Percentiles rank a stretch among this genome's conserved stretches.
phyloP scores from a whole-genome alignment of 2,113 vertebrate genomes.

The Varanus salvator region DNA sequence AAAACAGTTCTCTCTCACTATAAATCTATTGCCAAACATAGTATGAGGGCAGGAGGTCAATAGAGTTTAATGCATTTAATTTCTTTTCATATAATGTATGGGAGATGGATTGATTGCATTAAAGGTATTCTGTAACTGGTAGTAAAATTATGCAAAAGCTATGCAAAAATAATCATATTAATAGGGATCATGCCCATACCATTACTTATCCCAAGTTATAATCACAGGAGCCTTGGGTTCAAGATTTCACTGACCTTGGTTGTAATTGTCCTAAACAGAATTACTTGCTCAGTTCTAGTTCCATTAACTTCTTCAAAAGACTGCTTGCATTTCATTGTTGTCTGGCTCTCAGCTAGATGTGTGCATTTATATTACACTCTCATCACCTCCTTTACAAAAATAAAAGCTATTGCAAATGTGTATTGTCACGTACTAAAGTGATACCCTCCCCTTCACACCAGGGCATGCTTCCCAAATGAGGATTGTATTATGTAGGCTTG shows the following conservation, averaged over 20 bases:
- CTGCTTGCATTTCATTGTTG: conserved; percentile 42
- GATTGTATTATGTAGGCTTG: conserved; percentile 26
- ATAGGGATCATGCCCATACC: conserved; percentile 34
- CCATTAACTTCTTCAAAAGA: neutral
- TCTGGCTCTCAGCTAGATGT: conserved; percentile 15
- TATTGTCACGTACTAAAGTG: conserved; percentile 51
- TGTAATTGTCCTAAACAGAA: neutral
- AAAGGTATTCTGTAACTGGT: conserved; percentile 42
- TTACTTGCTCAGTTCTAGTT: neutral
- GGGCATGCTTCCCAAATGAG: conserved; percentile 39
- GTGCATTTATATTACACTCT: conserved; percentile 54
- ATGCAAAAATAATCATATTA: conserved; percentile 52
- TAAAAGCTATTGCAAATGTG: conserved; percentile 38
- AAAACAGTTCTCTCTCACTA: neutral
- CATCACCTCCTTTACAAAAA: conserved; percentile 47
- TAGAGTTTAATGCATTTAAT: conserved; percentile 11
- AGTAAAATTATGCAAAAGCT: conserved; percentile 39
- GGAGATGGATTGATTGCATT: conserved; percentile 34
- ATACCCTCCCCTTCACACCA: conserved; percentile 18
- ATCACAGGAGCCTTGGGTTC: neutral
- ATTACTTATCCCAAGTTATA: conserved; percentile 61
- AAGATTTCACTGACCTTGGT: neutral
- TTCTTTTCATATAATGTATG: conserved; percentile 30
- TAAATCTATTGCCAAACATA: conserved; percentile 5
- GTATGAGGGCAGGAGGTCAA: neutral